Evolutionary conservation across 2,888 invertebrate genomes (phyloP).

Genomic region (Cynaeus angustus): DNA sequence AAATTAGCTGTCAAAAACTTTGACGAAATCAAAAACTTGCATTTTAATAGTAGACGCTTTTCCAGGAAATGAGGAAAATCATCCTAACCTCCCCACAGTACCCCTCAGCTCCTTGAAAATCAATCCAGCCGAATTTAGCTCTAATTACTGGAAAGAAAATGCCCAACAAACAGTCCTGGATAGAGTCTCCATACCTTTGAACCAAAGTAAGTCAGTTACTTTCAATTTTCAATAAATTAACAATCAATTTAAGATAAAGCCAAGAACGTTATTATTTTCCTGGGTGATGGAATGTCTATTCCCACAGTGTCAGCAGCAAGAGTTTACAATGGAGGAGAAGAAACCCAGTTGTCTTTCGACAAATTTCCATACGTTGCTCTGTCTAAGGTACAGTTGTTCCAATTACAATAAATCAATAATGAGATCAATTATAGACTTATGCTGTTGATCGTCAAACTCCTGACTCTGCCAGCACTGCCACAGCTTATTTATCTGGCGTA

Average conservation of each 20-base stretch:
- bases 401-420: too few species aligned
- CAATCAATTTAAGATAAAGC: slow-evolving; percentile 70
- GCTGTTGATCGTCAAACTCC: slow-evolving; percentile 82
- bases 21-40: too few species aligned
- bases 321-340: slow-evolving; percentile 85
- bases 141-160: slow-evolving; percentile 67
- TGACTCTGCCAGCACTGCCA: slow-evolving; percentile 87
- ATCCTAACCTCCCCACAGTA: slow-evolving; percentile 7
- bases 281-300: slow-evolving; percentile 93
- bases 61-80: not conserved
- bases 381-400: slow-evolving; percentile 78
- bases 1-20: too few species aligned
- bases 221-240: too few species aligned
- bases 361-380: slow-evolving; percentile 83
- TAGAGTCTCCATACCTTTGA: slow-evolving; percentile 10
- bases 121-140: slow-evolving; percentile 13
- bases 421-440: slow-evolving; percentile 76
- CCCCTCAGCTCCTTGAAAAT: not conserved
- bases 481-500: slow-evolving; percentile 85
- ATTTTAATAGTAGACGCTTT: too few species aligned
- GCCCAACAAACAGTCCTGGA: slow-evolving; percentile 37
- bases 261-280: slow-evolving; percentile 86
- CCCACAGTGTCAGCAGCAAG: slow-evolving; percentile 88
- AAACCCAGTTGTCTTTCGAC: slow-evolving; percentile 82
- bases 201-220: slow-evolving; percentile 20